Evolutionary conservation across 2,888 invertebrate genomes (phyloP), one percentile per base, ranked within the genome.

Genomic region (Netelia virgata): DNA sequence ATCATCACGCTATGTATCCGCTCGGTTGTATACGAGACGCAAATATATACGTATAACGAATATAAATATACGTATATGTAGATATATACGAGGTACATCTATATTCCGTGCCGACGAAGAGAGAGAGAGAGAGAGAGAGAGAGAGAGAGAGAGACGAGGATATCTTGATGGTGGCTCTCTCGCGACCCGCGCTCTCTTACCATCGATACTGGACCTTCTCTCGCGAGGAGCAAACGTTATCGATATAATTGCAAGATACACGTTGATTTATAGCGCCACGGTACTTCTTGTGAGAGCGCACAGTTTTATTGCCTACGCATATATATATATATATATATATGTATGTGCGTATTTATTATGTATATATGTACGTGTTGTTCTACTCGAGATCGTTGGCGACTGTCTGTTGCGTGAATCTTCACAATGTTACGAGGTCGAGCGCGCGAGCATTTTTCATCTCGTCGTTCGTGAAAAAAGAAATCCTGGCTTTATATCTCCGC

Each of bases 211-310:
- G 88, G 87, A 90, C 88, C 90, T 88, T 86, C 88, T 88, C 85
- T 84, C 87, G 59, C 69, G 50, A 70, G 70, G 53, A 78, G 77
- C 81, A 77, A 84, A 78, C 87, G 88, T 91, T 91, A 92, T 91
- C 90, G 91, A 92, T 91, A 89, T 91, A 91, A 91, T 91, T 91
- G 90, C 90, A 72, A 90, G 91, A 91, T 91, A 90, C 88, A 78
- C 74, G 82, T 77, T 90, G 90, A 92, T 92, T 91, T 92, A 91
- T 89, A 14, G 74, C 80, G 55, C 74, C 76, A 41, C 57, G 41
- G 59, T 53, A 80, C 72, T 81, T 78, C 83, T 83, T 77, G 55
- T 80, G 14, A 69, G 66, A 72, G 76, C 63, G 61, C 68, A 68
- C 70, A 69, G 76, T 85, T 80, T 83, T 86, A 74, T 73, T 79